Percentiles rank a stretch among this genome's conserved stretches.
Evolutionary conservation across 2,888 invertebrate species (phyloP).

Genomic region (Lepidochrysops patricia): DNA sequence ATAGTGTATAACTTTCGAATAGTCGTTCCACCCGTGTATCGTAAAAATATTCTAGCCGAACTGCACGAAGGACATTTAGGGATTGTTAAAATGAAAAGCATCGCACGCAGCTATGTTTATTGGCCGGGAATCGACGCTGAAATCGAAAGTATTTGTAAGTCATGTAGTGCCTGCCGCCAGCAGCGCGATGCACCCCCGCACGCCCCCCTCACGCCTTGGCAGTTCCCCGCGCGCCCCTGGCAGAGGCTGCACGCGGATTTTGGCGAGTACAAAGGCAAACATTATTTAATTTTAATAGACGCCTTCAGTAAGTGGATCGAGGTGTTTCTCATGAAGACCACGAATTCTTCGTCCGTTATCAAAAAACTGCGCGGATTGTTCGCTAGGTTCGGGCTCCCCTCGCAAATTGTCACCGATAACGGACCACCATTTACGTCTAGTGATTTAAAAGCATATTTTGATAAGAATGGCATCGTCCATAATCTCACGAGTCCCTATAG

Average conservation of each 20-base stretch:
- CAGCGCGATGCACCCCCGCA: slow-evolving; percentile 26
- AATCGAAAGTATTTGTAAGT: slow-evolving; percentile 22
- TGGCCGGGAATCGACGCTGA: slow-evolving; percentile 26
- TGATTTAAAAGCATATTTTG: slow-evolving; percentile 19
- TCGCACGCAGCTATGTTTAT: slow-evolving; percentile 25
- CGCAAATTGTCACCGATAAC: slow-evolving; percentile 26
- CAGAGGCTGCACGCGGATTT: slow-evolving; percentile 25
- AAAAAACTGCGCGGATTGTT: slow-evolving; percentile 22
- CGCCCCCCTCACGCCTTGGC: slow-evolving; percentile 23
- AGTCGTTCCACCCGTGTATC: not conserved
- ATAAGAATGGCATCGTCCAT: slow-evolving; percentile 14
- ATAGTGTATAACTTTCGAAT: not conserved
- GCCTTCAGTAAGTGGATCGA: slow-evolving; percentile 28
- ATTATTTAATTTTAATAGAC: slow-evolving; percentile 26
- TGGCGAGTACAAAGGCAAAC: slow-evolving; percentile 19
- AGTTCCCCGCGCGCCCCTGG: slow-evolving; percentile 24
- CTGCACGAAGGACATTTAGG: slow-evolving; percentile 21
- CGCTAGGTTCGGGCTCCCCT: slow-evolving; percentile 26
- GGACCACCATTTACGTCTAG: slow-evolving; percentile 27
- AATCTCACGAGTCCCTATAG: slow-evolving; percentile 17
- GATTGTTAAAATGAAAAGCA: slow-evolving; percentile 26
- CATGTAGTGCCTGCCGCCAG: slow-evolving; percentile 23
- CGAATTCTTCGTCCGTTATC: slow-evolving; percentile 16
- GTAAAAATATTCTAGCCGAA: not conserved
- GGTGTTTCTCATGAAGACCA: slow-evolving; percentile 21